phyloP scores from a whole-genome alignment of 2,888 invertebrate species.

The Hyles lineata region DNA sequence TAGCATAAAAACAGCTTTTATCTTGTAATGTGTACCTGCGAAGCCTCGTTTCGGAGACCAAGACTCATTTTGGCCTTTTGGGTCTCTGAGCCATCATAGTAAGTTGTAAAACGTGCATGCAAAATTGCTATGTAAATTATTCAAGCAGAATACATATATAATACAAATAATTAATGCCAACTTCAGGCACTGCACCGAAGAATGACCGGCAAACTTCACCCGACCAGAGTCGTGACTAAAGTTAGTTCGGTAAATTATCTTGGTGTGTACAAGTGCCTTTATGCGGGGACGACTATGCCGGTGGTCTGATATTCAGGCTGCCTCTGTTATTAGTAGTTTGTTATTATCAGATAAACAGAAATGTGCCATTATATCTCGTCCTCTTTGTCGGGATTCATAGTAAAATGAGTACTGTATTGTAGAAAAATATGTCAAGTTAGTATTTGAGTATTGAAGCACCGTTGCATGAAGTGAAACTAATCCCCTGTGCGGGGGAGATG shows the following conservation, averaged over 20 bases:
- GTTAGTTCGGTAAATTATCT: neutral
- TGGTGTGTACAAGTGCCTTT: slow-evolving; percentile 5
- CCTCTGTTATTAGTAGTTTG: slow-evolving; percentile 42
- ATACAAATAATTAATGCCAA: too few species aligned
- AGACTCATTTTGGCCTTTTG: too few species aligned
- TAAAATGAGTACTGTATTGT: neutral
- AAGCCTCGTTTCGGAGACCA: too few species aligned
- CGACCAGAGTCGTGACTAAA: neutral
- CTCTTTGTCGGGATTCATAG: neutral
- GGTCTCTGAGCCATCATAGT: too few species aligned
- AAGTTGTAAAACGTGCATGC: too few species aligned
- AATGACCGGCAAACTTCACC: too few species aligned
- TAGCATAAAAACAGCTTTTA: too few species aligned
- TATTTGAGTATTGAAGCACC: neutral
- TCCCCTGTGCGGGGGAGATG: neutral
- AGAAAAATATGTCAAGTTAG: neutral
- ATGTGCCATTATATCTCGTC: slow-evolving; percentile 24
- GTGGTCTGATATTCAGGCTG: slow-evolving; percentile 65
- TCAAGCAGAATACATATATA: too few species aligned
- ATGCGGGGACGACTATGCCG: slow-evolving; percentile 57
- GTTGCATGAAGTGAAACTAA: neutral
- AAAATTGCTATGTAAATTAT: too few species aligned
- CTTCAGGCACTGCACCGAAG: too few species aligned
- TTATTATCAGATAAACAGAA: slow-evolving; percentile 36
- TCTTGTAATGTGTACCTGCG: too few species aligned